Percentiles rank a stretch among this genome's conserved stretches.
phyloP scores from a whole-genome alignment of 1,140 invertebrate genomes.

The Galleria mellonella region DNA sequence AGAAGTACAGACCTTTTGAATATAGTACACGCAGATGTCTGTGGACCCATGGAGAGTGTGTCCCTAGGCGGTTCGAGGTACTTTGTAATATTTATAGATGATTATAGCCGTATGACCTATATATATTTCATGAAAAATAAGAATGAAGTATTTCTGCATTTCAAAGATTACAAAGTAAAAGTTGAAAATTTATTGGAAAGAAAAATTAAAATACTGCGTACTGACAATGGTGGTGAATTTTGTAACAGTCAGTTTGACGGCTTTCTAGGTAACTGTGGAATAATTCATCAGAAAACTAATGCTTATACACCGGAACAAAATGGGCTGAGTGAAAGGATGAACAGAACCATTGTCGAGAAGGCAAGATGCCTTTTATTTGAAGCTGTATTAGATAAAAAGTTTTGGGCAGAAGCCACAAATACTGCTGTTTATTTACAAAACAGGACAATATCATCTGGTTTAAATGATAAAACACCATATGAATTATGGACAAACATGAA shows the following conservation, averaged over 20 bases:
- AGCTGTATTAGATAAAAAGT: constrained; percentile 23
- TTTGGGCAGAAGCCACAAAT: constrained; percentile 12
- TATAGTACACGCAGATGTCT: constrained; percentile 1
- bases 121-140: not conserved
- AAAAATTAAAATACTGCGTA: constrained; percentile 1
- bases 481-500: constrained; percentile 22
- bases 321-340: constrained; percentile 42
- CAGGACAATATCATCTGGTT: not conserved
- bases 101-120: not conserved
- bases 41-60: not conserved
- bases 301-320: constrained; percentile 68
- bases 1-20: not conserved
- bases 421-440: too few species aligned
- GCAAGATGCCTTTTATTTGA: constrained; percentile 35
- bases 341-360: constrained; percentile 37
- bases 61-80: not conserved
- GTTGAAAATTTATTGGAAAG: not conserved
- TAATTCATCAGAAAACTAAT: constrained; percentile 40
- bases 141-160: constrained; percentile 4
- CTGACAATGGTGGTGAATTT: constrained; percentile 48
- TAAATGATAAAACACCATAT: not conserved
- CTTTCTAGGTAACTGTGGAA: constrained; percentile 22
- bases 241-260: constrained; percentile 22
- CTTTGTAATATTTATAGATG: constrained; percentile 7
- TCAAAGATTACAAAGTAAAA: not conserved